Evolutionary conservation across 2,797 vertebrate genomes (phyloP), one percentile per base, ranked within the genome.

Genomic region (Phalloptychus januarius): DNA sequence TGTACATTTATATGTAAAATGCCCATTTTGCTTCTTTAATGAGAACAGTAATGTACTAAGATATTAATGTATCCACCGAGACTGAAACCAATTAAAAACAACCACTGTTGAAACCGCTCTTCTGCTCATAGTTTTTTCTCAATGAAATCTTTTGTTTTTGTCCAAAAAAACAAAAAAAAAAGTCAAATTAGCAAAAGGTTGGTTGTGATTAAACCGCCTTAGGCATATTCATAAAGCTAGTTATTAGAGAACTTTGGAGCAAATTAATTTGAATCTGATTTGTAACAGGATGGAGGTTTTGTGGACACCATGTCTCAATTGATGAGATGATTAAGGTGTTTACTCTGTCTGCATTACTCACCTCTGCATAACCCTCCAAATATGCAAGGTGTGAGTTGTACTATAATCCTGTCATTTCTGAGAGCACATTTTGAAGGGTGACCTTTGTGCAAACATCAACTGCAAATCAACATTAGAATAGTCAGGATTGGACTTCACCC

Each of bases 381-480:
- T 50, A 54, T 44, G 11, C 3, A 0, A 74, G 71, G 8, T 52
- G 8, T 40, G 25, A 81, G 58, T 74, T 74, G 36, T 48, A 50
- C 13, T 2, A 40, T 45, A 70, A 76, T 52, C n/a, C 4, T 0
- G 1, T 56, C 25, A 69, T 69, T 73, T 74, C 38, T 16, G 33
- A 40, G 28, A 44, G 46, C 40, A 33, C 38, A 74, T 18, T 50
- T 81, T 15, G 33, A 36, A 16, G 40, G 40, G 40, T 74, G 56
- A 79, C 70, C 46, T 77, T 48, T 85, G 18, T 31, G 18, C 71
- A 74, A 33, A 65, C 40, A 20, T 79, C 73, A 40, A 40, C 69
- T 44, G 28, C 74, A 79, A 63, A 76, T 73, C 31, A 45, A 70
- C 40, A 70, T 42, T 23, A 70, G 13, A 75, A 65, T 45, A 58